These are phyloP conservation scores for Catocala sponsa DNA, from an alignment of 2,888 invertebrate genomes.

Conservation along the genomic window DNA sequence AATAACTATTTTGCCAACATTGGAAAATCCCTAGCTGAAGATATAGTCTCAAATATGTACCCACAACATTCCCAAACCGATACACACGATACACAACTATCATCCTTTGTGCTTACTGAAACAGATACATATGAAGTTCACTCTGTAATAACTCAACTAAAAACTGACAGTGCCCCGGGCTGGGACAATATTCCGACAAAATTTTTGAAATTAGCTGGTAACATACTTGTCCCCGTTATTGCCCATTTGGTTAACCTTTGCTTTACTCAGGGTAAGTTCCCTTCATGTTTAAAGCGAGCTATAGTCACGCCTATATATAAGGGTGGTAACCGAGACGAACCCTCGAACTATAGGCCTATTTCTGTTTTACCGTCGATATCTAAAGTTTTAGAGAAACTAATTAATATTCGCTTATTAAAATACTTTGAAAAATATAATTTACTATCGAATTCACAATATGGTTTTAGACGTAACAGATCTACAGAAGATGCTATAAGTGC, in stretches of 20 bases:
- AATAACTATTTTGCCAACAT: background rate
- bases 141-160: background rate
- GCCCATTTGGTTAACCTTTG: slow-evolving; percentile 1
- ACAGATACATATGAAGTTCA: background rate
- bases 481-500: background rate
- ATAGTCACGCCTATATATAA: slow-evolving; percentile 10
- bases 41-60: background rate
- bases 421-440: too few relatives aligned
- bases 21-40: background rate
- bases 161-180: slow-evolving; percentile 5
- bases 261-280: slow-evolving; percentile 8
- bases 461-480: too few relatives aligned
- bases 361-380: too few relatives aligned
- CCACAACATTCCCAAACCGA: background rate
- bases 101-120: background rate
- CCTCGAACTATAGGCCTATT: slow-evolving; percentile 1
- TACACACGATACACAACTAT: background rate
- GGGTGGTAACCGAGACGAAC: slow-evolving; percentile 1
- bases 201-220: slow-evolving; percentile 2
- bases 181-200: background rate
- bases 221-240: slow-evolving; percentile 2
- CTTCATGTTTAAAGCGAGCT: background rate
- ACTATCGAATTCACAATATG: too few relatives aligned
- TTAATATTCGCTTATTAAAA: too few relatives aligned
- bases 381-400: too few relatives aligned